Conservation (phyloP, 2,888 invertebrate species). For the Pseudanteris insignis region DNA sequence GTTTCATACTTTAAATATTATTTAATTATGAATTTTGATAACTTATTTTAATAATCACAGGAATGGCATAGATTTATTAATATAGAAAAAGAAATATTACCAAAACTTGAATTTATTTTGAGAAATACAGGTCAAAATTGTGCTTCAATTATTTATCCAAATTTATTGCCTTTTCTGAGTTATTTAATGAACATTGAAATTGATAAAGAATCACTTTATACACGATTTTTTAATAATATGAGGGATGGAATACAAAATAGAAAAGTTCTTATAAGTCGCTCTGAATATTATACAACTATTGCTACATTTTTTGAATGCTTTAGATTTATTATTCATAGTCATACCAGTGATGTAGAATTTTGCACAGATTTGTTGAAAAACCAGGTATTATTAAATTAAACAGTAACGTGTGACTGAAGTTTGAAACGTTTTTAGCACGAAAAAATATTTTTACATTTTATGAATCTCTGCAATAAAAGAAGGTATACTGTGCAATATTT, state of each 20-base stretch:
- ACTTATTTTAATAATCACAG: no score
- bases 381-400: no score
- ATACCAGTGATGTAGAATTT: constrained; percentile 65
- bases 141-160: constrained; percentile 77
- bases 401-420: no score
- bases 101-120: constrained; percentile 75
- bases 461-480: no score
- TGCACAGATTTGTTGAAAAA: constrained; percentile 65
- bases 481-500: no score
- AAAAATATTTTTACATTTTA: no score
- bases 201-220: constrained; percentile 69
- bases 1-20: no score
- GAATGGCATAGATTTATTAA: constrained; percentile 78
- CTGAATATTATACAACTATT: constrained; percentile 75
- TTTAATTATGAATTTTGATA: no score
- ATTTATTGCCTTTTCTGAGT: constrained; percentile 80
- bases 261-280: constrained; percentile 71
- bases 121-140: constrained; percentile 81
- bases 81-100: constrained; percentile 77
- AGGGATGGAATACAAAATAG: constrained; percentile 73
- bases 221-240: constrained; percentile 76
- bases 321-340: constrained; percentile 71
- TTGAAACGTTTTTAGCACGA: constrained; percentile 2
- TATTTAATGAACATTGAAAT: constrained; percentile 71
- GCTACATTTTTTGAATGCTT: constrained; percentile 80